Evolutionary conservation across 2,888 invertebrate genomes (phyloP), one percentile per base, ranked within the genome.

Genomic region (Elmis aenea): DNA sequence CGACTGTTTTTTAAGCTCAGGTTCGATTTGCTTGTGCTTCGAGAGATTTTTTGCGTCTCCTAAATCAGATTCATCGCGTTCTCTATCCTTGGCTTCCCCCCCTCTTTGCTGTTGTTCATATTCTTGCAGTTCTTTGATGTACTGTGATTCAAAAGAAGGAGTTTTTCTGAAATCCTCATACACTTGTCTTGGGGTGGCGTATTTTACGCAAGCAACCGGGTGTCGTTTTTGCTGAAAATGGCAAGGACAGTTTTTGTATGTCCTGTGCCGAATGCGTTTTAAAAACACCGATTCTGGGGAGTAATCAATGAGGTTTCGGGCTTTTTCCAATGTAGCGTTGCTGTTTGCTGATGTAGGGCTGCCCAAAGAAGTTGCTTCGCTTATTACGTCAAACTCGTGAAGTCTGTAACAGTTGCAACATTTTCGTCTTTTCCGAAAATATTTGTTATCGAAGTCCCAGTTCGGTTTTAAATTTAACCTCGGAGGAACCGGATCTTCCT

Each of bases 401-500:
- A n/a, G n/a, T n/a, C n/a, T n/a, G n/a, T n/a, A n/a, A n/a, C n/a
- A n/a, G n/a, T n/a, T n/a, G n/a, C n/a, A n/a, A n/a, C n/a, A n/a
- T n/a, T n/a, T n/a, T 18, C 8, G 5, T 8, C 5, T 8, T 18
- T 8, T 5, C 18, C 18, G 5, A 5, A 5, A 18, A 18, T 18
- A 6, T 18, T 18, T 5, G 18, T 18, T 18, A 5, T 18, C 18
- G 5, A 6, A 5, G 5, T 5, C 5, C 5, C 18, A 6, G 18
- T 5, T 5, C 18, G 5, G 18, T 18, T 18, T 18, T 5, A 18
- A 8, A 8, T 18, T 18, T 5, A 29, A 8, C 16, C 33, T 34
- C 12, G 32, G 27, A 3, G n/a, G 8, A 2, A 33, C 26, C 8
- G 42, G 42, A 5, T 29, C 15, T 24, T 12, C 16, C 5, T 13